These are phyloP conservation scores for Syncerus caffer DNA, from an alignment of 2,797 vertebrate genomes.

Conservation along the genomic window DNA sequence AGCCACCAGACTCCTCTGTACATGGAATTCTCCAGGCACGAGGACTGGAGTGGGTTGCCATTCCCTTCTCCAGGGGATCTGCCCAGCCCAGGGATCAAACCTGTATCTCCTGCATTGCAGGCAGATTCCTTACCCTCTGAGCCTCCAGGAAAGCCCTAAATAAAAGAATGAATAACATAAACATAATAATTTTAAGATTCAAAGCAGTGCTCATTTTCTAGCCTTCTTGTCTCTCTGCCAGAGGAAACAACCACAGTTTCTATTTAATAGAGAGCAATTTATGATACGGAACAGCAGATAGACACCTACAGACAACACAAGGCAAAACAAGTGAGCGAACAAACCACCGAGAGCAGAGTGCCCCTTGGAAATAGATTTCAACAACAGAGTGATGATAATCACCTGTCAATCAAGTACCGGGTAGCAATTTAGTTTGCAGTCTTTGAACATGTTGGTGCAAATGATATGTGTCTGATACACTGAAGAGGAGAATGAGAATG, in stretches of 20 bases:
- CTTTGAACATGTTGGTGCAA: neutral
- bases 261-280: neutral
- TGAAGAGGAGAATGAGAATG: neutral
- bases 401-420: neutral
- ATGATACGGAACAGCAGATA: neutral
- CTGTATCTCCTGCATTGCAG: neutral
- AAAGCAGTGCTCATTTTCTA: neutral
- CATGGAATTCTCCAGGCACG: neutral
- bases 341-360: neutral
- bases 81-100: neutral
- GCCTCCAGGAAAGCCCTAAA: neutral
- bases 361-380: neutral
- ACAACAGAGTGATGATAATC: neutral
- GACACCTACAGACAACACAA: neutral
- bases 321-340: neutral
- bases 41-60: neutral
- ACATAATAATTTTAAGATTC: neutral
- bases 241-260: neutral
- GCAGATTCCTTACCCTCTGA: neutral
- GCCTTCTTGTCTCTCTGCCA: conserved; percentile 15
- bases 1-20: neutral
- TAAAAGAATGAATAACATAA: neutral
- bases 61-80: neutral
- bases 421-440: neutral
- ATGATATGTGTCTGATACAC: neutral